Evolutionary conservation across 2,888 invertebrate species (phyloP).

Genomic region (Mythimna pallens): DNA sequence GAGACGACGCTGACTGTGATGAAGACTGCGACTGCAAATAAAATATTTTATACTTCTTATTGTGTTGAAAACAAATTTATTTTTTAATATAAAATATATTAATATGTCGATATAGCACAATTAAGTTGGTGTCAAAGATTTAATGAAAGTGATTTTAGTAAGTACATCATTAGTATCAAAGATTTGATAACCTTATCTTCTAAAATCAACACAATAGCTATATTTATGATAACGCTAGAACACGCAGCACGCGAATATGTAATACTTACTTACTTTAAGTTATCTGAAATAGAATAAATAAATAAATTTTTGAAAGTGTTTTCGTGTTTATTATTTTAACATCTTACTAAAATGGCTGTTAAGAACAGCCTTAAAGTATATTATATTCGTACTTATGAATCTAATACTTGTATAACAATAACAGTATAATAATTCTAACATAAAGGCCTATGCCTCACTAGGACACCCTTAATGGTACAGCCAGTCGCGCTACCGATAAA

Average conservation of each 20-base stretch:
- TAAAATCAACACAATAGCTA: not conserved
- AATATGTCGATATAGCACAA: too few species aligned
- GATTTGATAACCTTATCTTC: not conserved
- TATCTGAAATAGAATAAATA: slow-evolving; percentile 15
- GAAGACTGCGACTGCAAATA: slow-evolving; percentile 26
- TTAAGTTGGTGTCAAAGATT: not conserved
- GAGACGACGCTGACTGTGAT: slow-evolving; percentile 64
- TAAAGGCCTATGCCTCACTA: not conserved
- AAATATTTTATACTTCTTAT: not conserved
- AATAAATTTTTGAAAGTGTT: slow-evolving; percentile 5
- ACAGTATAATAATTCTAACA: not conserved
- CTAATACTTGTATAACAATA: not conserved
- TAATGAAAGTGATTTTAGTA: not conserved
- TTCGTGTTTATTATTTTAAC: slow-evolving; percentile 11
- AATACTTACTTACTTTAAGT: slow-evolving; percentile 43
- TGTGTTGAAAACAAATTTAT: too few species aligned
- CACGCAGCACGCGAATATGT: not conserved
- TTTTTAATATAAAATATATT: too few species aligned
- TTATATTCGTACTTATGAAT: not conserved
- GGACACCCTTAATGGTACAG: too few species aligned
- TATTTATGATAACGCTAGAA: not conserved
- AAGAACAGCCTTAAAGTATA: too few species aligned
- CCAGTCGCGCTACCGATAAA: too few species aligned
- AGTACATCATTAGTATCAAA: not conserved
- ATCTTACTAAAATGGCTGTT: not conserved